A percentile compares a stretch with the other conserved stretches of the same genome.
These are phyloP conservation scores for Puffinus mauretanicus DNA, from an alignment of 2,113 vertebrate genomes.

Conservation along the genomic window DNA sequence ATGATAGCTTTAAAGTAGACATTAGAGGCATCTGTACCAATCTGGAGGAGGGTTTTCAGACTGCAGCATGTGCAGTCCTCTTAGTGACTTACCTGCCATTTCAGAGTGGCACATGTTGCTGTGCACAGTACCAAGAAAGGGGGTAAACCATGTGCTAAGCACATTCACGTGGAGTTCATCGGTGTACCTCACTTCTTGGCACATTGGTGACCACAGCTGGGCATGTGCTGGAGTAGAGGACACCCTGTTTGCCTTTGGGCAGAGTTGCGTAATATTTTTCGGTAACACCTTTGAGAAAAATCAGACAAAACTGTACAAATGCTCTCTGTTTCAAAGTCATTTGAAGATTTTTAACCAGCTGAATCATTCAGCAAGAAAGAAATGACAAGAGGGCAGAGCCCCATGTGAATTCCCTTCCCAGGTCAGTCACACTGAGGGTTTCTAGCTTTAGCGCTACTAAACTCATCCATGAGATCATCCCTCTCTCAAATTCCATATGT, in stretches of 20 bases:
- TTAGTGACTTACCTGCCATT: neutral
- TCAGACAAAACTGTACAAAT: neutral
- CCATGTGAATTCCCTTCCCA: neutral
- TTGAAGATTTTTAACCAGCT: neutral
- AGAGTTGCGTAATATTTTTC: constrained; percentile 6
- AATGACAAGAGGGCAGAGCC: neutral
- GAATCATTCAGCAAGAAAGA: neutral
- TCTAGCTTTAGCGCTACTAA: constrained; percentile 1
- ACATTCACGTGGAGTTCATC: neutral
- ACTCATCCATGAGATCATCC: constrained; percentile 24
- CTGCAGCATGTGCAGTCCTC: neutral
- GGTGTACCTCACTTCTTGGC: neutral
- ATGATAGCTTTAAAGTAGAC: neutral
- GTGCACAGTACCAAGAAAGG: neutral
- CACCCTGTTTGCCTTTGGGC: neutral
- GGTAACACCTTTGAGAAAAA: neutral
- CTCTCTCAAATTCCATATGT: constrained; percentile 20
- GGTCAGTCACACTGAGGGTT: neutral
- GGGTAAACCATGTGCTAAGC: neutral
- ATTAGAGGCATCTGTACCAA: accelerated
- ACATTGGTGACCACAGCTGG: neutral
- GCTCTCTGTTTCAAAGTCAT: neutral
- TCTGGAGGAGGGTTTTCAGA: neutral
- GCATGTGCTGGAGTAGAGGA: neutral
- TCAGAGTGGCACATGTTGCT: neutral